Evolutionary conservation across 30 jellyfish, hydroid and myxozoan species (phyloP).

Genomic region (Calvadosia cruxmelitensis): DNA sequence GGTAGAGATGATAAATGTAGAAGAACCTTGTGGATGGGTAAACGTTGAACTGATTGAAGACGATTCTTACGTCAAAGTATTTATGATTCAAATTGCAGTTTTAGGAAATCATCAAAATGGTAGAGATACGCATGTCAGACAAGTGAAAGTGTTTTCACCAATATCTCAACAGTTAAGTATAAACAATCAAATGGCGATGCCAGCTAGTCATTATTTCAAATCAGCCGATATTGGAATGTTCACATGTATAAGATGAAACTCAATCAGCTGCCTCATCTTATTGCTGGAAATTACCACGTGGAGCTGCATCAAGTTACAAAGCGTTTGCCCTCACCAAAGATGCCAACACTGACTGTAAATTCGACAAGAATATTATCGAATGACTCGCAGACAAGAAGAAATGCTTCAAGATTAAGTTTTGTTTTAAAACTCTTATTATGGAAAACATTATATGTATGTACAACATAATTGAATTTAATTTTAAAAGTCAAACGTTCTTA

Average conservation of each 20-base stretch:
- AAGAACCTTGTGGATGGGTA: conserved; percentile 95
- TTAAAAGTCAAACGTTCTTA: too few species aligned
- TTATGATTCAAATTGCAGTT: conserved; percentile 91
- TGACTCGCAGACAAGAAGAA: too few species aligned
- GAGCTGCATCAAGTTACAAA: too few species aligned
- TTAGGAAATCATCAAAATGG: conserved; percentile 97
- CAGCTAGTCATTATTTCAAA: conserved; percentile 29
- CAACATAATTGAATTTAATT: too few species aligned
- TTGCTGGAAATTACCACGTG: too few species aligned
- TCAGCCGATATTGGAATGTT: conserved; percentile 49
- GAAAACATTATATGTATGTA: too few species aligned
- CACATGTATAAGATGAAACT: conserved; percentile 27
- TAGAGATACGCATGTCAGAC: conserved; percentile 88
- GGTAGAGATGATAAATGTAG: conserved; percentile 67
- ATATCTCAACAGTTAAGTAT: conserved; percentile 29
- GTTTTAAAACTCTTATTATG: too few species aligned
- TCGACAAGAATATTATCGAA: too few species aligned
- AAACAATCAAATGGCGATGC: conserved; percentile 29
- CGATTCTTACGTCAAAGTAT: conserved; percentile 47
- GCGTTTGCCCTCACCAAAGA: too few species aligned
- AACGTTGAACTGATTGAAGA: conserved; percentile 61
- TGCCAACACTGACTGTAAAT: too few species aligned
- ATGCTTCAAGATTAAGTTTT: too few species aligned
- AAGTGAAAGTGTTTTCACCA: conserved; percentile 83
- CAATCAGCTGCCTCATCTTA: too few species aligned